phyloP scores from a whole-genome alignment of 2,113 vertebrate species.

The Stercorarius parasiticus region DNA sequence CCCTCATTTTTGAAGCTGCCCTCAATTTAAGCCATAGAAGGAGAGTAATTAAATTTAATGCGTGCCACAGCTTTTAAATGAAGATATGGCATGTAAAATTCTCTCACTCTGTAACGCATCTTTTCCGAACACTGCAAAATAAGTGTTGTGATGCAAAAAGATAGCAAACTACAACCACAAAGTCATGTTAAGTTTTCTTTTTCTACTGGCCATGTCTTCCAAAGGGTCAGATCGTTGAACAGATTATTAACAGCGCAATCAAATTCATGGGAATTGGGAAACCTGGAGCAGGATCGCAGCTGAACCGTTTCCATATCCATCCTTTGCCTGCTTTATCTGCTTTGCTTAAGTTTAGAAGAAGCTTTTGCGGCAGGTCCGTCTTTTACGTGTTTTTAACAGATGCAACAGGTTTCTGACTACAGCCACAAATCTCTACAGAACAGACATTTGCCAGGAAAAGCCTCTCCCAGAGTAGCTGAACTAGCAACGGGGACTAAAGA shows the following conservation, averaged over 20 bases:
- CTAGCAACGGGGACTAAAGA: not conserved
- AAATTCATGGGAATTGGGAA: not conserved
- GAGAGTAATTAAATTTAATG: slow-evolving; percentile 67
- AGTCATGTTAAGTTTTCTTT: not conserved
- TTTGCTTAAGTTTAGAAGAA: not conserved
- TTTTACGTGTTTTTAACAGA: not conserved
- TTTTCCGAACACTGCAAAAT: not conserved
- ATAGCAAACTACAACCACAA: not conserved
- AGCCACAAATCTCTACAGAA: not conserved
- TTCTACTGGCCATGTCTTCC: not conserved
- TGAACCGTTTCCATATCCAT: not conserved
- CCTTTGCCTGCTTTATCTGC: not conserved
- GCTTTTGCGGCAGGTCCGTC: not conserved
- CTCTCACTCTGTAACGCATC: not conserved
- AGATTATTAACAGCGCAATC: fast-evolving
- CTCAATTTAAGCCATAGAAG: slow-evolving; percentile 66
- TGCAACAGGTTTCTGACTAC: not conserved
- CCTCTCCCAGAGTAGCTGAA: not conserved
- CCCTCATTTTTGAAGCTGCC: slow-evolving; percentile 70
- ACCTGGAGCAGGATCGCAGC: not conserved
- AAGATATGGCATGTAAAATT: slow-evolving; percentile 55
- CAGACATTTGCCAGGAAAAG: not conserved
- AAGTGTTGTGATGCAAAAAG: slow-evolving; percentile 1
- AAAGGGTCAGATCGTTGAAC: not conserved
- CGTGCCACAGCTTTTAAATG: slow-evolving; percentile 56